Base-by-base conservation (phyloP, 2,797 vertebrate species). In the Propithecus perrieri region DNA sequence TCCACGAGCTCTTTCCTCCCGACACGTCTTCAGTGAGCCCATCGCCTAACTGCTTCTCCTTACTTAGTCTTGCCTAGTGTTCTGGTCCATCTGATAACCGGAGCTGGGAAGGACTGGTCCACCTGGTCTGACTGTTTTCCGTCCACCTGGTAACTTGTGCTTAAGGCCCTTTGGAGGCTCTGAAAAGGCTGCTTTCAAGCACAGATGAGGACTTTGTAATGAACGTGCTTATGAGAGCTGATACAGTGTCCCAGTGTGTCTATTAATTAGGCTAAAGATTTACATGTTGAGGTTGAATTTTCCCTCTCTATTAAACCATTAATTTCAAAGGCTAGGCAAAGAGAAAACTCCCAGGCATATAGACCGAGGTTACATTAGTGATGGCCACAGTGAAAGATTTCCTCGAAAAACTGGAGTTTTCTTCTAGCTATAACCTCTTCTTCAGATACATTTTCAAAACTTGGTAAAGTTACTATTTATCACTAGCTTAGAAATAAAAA, bases 111-210 rank as follows among this genome's bases (percentile, higher is more conserved):
- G 59, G 30, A 14, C 55, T 18, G 24, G 7, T 20, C 22, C 5
- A 72, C 53, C 75, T 26, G 0, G 26, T 4, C 4, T 10, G 12
- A 17, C 65, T 57, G 2, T 33, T 63, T 26, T 17, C 61, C 48
- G 5, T 6, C 48, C 83, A 13, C 15, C 22, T 12, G 5, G 63
- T 2, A 11, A 7, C 46, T 30, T 48, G 4, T 12, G n/a, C 83
- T 33, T 17, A 0, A 0, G 18, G 48, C 20, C 48, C 59, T 55
- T 13, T 13, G 24, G 26, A 43, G 43, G 35, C 63, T 24, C 33
- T 2, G 2, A 24, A 33, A 11, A 38, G 6, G 24, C 15, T 13
- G 28, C 72, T 0, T 24, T 41, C 1, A 0, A 0, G n/a, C 22
- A 14, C 8, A 10, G 3, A 35, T 0, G 41, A 9, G 7, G 14